Base-by-base conservation (phyloP, 2,888 invertebrate species). In the Argyra leucocephala region DNA sequence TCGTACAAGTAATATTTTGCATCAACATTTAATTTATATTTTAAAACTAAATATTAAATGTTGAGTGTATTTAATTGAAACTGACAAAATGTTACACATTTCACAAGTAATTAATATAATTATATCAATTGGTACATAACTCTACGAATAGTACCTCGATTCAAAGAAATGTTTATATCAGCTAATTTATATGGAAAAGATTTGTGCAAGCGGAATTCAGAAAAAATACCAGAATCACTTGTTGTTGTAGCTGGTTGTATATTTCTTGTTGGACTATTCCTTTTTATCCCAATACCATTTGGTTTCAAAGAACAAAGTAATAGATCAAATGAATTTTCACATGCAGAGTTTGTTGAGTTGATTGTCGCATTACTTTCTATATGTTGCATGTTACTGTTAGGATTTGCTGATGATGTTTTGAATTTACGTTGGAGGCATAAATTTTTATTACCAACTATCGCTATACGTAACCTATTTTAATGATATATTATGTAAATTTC, bases 341-440 rank as follows among this genome's bases (percentile, higher is more conserved):
- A 94, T 74, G 87, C 89, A 79, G 89, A 93, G 84, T 94, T 99
- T 83, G 93, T 96, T 73, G 95, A 97, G 80, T 84, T 96, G 73
- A 84, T 99, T 72, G 93, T 96, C 61, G 98, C 96, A 2, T 80
- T 99, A 63, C 82, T 99, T 63, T 97, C 96, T 37, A 97, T 99
- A 72, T 97, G 97, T 79, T 98, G 98, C 75, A 99, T 99, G 94
- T 85, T 99, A 67, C 84, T 99, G 57, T 83, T 99, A 71, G 99
- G 99, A 3, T 99, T 99, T 82, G 97, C 97, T 48, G 99, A 99
- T 81, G 99, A 99, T 82, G 96, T 98, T 0, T 81, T 99, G 66
- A 94, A 99, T 80, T 83, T 99, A 68, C 86, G 90, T 75, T 98
- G 98, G 97, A 86, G 97, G 71, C 95, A 99, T 76, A 96, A 99